phyloP scores from a whole-genome alignment of 2,113 vertebrate species.

The Sinocyclocheilus anophthalmus region DNA sequence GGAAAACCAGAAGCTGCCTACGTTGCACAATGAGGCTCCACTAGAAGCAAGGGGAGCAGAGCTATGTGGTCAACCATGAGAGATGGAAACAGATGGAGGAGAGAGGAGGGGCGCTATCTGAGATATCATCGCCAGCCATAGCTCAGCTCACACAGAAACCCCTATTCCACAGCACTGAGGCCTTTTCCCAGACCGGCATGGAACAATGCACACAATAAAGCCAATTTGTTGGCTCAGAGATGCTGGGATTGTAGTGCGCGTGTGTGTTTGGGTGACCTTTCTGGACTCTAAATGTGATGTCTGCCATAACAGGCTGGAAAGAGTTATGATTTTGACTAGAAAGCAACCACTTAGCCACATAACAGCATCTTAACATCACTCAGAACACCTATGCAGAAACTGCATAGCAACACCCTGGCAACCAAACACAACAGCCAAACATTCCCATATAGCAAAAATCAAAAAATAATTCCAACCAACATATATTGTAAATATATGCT shows the following conservation, averaged over 20 bases:
- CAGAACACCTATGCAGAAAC: neutral
- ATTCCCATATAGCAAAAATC: neutral
- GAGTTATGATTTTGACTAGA: neutral
- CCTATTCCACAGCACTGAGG: neutral
- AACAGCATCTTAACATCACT: neutral
- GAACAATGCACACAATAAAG: neutral
- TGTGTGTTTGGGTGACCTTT: neutral
- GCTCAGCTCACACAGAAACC: neutral
- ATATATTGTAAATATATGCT: too few relatives aligned
- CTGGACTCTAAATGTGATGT: neutral
- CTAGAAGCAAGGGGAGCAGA: constrained; percentile 56
- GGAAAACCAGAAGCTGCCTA: constrained; percentile 78
- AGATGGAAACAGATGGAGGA: constrained; percentile 60
- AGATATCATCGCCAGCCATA: constrained; percentile 28
- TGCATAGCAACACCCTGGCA: neutral
- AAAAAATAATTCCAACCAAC: too few relatives aligned
- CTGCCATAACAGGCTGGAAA: neutral
- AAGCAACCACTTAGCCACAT: neutral
- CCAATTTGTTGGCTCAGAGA: neutral
- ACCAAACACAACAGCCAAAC: neutral
- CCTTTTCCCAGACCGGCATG: neutral
- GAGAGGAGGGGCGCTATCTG: constrained; percentile 34
- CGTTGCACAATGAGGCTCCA: constrained; percentile 74
- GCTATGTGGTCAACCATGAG: constrained; percentile 64
- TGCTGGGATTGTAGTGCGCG: neutral